Percentiles rank a stretch among this genome's conserved stretches.
These are phyloP conservation scores for Nemotelus pantherinus DNA, from an alignment of 2,888 invertebrate genomes.

Conservation along the genomic window DNA sequence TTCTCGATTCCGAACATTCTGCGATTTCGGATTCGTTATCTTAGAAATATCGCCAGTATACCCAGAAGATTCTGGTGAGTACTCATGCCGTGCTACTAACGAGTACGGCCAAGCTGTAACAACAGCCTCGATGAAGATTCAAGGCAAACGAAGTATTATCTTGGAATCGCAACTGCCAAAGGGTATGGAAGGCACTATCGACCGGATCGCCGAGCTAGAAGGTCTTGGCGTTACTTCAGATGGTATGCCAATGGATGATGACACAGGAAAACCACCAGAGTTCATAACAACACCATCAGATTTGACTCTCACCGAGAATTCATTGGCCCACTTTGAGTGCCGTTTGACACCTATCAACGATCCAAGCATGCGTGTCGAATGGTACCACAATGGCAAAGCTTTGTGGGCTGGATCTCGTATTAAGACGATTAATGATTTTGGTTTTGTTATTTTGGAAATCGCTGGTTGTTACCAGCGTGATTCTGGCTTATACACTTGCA, in stretches of 20 bases:
- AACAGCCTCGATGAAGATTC: constrained; percentile 87
- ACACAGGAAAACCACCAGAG: constrained; percentile 88
- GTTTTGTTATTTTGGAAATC: constrained; percentile 96
- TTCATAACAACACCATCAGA: constrained; percentile 89
- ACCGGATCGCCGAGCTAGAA: constrained; percentile 91
- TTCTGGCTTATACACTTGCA: constrained; percentile 90
- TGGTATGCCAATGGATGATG: constrained; percentile 78
- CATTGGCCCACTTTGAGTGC: constrained; percentile 92
- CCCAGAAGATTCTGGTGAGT: constrained; percentile 94
- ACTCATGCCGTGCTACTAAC: constrained; percentile 87
- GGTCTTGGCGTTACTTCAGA: constrained; percentile 79
- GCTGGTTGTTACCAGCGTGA: constrained; percentile 94
- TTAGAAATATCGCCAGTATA: constrained; percentile 97
- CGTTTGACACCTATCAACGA: constrained; percentile 89
- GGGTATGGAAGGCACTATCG: constrained; percentile 93
- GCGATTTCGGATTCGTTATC: constrained; percentile 97
- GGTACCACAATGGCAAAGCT: constrained; percentile 97
- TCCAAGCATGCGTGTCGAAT: constrained; percentile 93
- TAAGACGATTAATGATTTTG: constrained; percentile 97
- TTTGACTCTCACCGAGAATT: constrained; percentile 84
- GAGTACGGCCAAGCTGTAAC: constrained; percentile 93
- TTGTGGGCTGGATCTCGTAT: constrained; percentile 90
- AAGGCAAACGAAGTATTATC: constrained; percentile 91
- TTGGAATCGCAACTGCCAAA: constrained; percentile 90
- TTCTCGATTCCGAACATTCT: constrained; percentile 94